phyloP scores from a whole-genome alignment of 2,888 invertebrate genomes.

The Sarcophaga variegata region DNA sequence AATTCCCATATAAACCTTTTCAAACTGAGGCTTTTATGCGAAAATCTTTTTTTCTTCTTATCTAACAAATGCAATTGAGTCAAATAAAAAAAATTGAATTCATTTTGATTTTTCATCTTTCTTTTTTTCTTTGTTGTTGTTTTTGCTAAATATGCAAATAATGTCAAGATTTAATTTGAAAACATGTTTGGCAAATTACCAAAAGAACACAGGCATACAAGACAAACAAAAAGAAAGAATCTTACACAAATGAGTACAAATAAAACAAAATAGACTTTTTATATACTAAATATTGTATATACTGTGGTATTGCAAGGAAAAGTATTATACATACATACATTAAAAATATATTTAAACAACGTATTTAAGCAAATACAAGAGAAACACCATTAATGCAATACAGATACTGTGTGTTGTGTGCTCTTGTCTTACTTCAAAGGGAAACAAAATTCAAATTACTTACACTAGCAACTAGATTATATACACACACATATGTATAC shows the following conservation, averaged over 20 bases:
- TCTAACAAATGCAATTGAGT: conserved; percentile 19
- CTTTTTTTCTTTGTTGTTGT: too few species aligned
- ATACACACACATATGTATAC: not conserved
- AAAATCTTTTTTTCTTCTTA: not conserved
- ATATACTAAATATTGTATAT: not conserved
- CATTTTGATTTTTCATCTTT: conserved; percentile 1
- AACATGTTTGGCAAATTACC: conserved; percentile 52
- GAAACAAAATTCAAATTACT: conserved; percentile 30
- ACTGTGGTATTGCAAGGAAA: not conserved
- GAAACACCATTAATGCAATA: not conserved
- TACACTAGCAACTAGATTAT: conserved; percentile 23
- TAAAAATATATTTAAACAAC: not conserved
- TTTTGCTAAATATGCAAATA: conserved; percentile 61
- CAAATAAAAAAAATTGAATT: conserved; percentile 37
- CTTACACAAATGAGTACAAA: conserved; percentile 15
- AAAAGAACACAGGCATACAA: conserved; percentile 2
- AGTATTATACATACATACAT: too few species aligned
- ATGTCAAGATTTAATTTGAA: conserved; percentile 49
- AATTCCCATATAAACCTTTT: not conserved
- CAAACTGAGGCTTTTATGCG: not conserved
- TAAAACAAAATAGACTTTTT: not conserved
- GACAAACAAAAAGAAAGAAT: not conserved
- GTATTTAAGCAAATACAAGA: not conserved
- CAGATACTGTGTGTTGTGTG: not conserved
- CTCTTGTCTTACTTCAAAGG: not conserved